phyloP scores from a whole-genome alignment of 2,113 vertebrate species.

The Ceratotherium simum region DNA sequence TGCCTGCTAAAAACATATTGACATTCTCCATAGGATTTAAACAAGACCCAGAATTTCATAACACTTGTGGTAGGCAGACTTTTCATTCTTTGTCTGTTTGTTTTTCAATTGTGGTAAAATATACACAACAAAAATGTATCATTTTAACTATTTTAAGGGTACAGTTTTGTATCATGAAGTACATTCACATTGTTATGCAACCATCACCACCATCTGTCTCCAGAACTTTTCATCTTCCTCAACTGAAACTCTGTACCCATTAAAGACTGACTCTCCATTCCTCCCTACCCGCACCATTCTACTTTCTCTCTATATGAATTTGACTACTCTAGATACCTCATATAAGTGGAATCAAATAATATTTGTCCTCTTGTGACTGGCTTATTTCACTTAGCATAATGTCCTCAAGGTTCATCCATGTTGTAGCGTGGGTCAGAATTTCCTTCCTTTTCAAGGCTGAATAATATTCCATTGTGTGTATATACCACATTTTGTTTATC shows the following conservation, averaged over 20 bases:
- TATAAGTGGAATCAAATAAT: not conserved
- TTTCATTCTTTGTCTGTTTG: not conserved
- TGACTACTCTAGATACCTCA: not conserved
- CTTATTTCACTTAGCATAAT: not conserved
- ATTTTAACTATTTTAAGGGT: not conserved
- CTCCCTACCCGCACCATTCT: too few species aligned
- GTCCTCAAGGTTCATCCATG: not conserved
- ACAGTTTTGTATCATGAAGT: not conserved
- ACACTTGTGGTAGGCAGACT: not conserved
- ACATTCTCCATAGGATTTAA: not conserved
- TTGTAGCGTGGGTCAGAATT: not conserved
- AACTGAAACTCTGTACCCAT: not conserved
- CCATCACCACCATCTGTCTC: not conserved
- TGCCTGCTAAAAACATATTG: not conserved
- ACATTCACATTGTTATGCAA: not conserved
- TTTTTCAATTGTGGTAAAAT: not conserved
- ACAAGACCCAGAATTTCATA: not conserved
- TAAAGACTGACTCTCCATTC: not conserved
- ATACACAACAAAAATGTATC: not conserved
- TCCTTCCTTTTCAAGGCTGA: not conserved
- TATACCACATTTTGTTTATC: not conserved
- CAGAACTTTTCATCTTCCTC: not conserved
- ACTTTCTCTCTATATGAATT: not conserved
- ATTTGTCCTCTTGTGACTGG: not conserved
- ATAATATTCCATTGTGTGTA: not conserved